Percentiles rank a stretch among this genome's conserved stretches.
phyloP scores from a whole-genome alignment of 2,888 invertebrate species.

The Noctua janthina region DNA sequence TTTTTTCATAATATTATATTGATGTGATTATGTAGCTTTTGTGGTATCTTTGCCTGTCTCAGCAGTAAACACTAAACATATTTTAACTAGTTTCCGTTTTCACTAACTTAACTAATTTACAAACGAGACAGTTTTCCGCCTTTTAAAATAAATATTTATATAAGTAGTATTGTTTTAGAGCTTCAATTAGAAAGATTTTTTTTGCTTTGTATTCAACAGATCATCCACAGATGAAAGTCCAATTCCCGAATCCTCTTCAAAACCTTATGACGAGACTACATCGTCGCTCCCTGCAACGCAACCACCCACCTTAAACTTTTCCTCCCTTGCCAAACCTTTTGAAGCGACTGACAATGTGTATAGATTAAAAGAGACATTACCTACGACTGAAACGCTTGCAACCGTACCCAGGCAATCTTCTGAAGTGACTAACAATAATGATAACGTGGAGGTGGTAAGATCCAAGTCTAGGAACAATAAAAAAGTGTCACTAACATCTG shows the following conservation, averaged over 20 bases:
- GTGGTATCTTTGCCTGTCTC: constrained; percentile 84
- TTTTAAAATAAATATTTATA: constrained; percentile 67
- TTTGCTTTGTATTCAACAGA: constrained; percentile 91
- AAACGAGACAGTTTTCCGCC: constrained; percentile 46
- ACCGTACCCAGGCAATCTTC: constrained; percentile 74
- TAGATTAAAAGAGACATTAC: constrained; percentile 81
- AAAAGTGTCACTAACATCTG: constrained; percentile 87
- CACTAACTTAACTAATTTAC: constrained; percentile 68
- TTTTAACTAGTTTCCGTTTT: constrained; percentile 62
- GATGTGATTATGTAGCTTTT: constrained; percentile 76
- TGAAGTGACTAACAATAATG: constrained; percentile 81
- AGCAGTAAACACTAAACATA: constrained; percentile 55
- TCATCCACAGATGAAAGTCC: constrained; percentile 89
- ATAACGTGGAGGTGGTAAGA: constrained; percentile 77
- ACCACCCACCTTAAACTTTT: constrained; percentile 81
- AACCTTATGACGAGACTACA: constrained; percentile 81
- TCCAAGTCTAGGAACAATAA: constrained; percentile 76
- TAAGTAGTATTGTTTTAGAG: constrained; percentile 75
- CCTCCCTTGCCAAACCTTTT: constrained; percentile 88
- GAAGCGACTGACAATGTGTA: constrained; percentile 86
- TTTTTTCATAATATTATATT: constrained; percentile 39
- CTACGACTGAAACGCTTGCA: constrained; percentile 79
- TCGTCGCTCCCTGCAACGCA: constrained; percentile 76
- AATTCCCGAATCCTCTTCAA: constrained; percentile 83
- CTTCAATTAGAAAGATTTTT: constrained; percentile 86